Conservation (phyloP, 2,888 invertebrate species). For the Ischnura elegans region DNA sequence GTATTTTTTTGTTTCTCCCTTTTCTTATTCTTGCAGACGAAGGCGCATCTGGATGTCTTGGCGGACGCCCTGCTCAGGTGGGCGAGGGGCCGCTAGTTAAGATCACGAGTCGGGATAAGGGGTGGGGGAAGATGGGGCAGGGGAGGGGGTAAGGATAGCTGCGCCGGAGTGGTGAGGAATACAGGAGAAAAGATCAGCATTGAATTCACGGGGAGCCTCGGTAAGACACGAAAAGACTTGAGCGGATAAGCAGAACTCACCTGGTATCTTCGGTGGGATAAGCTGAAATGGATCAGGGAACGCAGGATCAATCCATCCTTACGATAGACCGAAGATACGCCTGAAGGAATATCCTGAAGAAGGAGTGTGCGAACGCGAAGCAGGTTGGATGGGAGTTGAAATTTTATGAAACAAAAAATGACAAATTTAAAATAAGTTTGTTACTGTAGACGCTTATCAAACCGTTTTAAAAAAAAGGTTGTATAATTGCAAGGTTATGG, state of each 20-base stretch:
- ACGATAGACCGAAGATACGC: no score
- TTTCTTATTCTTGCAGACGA: constrained; percentile 86
- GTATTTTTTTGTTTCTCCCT: neutral
- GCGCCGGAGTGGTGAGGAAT: no score
- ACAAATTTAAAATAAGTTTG: neutral
- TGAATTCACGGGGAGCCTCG: neutral
- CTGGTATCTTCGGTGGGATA: neutral
- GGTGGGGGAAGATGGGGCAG: neutral
- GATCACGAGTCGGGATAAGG: constrained; percentile 27
- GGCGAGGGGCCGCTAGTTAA: constrained; percentile 92
- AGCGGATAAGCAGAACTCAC: neutral
- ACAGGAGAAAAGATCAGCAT: neutral
- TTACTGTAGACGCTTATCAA: neutral
- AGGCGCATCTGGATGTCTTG: constrained; percentile 95
- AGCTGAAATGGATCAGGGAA: neutral
- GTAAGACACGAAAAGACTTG: neutral
- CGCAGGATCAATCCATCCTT: neutral
- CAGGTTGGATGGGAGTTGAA: neutral
- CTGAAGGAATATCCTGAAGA: neutral
- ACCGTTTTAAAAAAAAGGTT: constrained; percentile 24
- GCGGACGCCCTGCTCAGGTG: constrained; percentile 96
- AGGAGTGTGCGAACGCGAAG: neutral
- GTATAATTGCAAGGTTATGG: neutral
- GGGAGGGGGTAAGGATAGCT: neutral
- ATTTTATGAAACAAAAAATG: neutral